A percentile compares a stretch with the other conserved stretches of the same genome.
phyloP scores from a whole-genome alignment of 2,888 invertebrate species.

The Cylloceria caligata region DNA sequence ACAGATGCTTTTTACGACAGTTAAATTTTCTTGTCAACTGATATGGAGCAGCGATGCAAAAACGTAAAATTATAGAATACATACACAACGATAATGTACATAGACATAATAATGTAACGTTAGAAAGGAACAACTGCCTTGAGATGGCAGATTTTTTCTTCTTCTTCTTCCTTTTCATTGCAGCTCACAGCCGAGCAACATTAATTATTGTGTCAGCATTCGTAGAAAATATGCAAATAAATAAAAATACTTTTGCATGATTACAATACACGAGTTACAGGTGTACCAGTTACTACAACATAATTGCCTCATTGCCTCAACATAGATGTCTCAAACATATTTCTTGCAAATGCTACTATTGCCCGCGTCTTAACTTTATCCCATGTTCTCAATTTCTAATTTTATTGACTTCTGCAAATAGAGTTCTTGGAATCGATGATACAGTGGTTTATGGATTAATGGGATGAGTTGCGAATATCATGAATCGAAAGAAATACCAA shows the following conservation, averaged over 20 bases:
- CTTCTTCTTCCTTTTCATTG: constrained; percentile 29
- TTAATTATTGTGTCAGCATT: constrained; percentile 50
- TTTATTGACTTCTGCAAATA: background rate
- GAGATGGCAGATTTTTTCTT: constrained; percentile 50
- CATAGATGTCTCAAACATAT: constrained; percentile 4
- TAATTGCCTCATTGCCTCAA: constrained; percentile 38
- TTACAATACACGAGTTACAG: background rate
- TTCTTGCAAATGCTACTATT: constrained; percentile 9
- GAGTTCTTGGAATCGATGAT: constrained; percentile 1
- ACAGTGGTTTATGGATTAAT: background rate
- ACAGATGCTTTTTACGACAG: background rate
- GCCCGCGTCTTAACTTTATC: background rate
- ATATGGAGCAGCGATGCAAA: constrained; percentile 8
- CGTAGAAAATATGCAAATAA: constrained; percentile 19
- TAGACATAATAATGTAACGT: constrained; percentile 58
- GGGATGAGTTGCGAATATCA: background rate
- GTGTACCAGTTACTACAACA: background rate
- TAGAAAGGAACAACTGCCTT: constrained; percentile 65
- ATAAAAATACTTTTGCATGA: constrained; percentile 35
- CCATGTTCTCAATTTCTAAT: constrained; percentile 2
- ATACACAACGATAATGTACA: constrained; percentile 42
- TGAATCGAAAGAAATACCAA: constrained; percentile 3
- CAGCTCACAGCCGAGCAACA: constrained; percentile 17
- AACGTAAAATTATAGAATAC: background rate
- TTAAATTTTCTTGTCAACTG: constrained; percentile 34